phyloP scores from a whole-genome alignment of 2,113 vertebrate species.

The Falcunculus frontatus region DNA sequence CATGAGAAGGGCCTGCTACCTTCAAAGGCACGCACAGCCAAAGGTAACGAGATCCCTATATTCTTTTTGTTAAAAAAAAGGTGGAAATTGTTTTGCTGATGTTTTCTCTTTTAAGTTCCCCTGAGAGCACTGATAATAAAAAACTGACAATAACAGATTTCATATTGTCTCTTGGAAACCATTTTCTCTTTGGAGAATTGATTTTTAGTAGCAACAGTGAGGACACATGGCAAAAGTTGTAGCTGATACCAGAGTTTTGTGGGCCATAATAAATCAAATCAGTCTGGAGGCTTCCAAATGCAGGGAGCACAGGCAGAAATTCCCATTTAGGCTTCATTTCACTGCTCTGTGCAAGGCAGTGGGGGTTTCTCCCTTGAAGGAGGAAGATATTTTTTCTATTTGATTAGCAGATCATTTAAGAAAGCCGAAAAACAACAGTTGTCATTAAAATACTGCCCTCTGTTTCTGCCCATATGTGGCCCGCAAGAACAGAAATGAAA shows the following conservation, averaged over 20 bases:
- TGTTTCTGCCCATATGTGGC: not conserved
- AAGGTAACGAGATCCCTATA: not conserved
- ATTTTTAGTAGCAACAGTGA: constrained; percentile 77
- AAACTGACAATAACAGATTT: constrained; percentile 76
- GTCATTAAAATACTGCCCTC: not conserved
- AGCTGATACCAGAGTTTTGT: constrained; percentile 71
- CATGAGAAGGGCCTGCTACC: not conserved
- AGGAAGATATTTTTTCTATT: not conserved
- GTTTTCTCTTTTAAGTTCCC: constrained; percentile 59
- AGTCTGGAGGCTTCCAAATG: constrained; percentile 29
- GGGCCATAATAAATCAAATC: constrained; percentile 70
- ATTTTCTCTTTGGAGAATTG: constrained; percentile 66
- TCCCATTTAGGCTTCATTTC: constrained; percentile 1
- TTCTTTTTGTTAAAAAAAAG: not conserved
- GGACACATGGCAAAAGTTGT: constrained; percentile 71
- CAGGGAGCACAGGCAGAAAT: not conserved
- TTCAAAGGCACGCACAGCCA: not conserved
- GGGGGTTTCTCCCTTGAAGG: not conserved
- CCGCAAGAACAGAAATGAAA: not conserved
- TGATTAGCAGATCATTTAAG: not conserved
- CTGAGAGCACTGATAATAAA: constrained; percentile 62
- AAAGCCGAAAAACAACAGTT: not conserved
- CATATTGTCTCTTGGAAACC: constrained; percentile 49
- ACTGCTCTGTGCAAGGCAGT: not conserved
- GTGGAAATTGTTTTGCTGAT: constrained; percentile 62